Evolutionary conservation across 2,888 invertebrate species (phyloP), one percentile per base, ranked within the genome.

Genomic region (Ceriagrion tenellum): DNA sequence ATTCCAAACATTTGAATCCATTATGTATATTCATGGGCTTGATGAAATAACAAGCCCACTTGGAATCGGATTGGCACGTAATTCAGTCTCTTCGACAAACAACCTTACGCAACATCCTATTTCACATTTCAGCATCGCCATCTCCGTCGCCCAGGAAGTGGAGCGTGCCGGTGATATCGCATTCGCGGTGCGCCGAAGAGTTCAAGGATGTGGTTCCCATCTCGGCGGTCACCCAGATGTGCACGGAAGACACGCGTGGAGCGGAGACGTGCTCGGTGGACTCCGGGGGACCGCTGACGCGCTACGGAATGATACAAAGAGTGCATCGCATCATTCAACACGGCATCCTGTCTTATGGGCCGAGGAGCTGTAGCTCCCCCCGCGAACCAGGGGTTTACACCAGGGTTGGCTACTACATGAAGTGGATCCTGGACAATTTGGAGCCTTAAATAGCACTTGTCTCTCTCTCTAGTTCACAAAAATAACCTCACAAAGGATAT

Each of bases 391-490:
- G 96, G 20, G 96, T 96, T 0, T 96, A 96, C 95, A 95, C 96
- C 0, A 95, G 95, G 55, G 95, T 96, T 10, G 95, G 95, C 18
- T 90, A 95, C 20, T 96, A 96, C 88, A 95, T 96, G 93, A 95
- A 95, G 8, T 96, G 96, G 96, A 96, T 96, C 88, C 91, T 96
- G n/a, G 96, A 96, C 88, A 95, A 96, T 89, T 95, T 96, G 55
- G 95, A 95, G 90, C 96, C 96, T 56, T 96, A 93, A 90, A 59
- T 55, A 30, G 18, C 47, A 20, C 26, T 8, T 47, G 47, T 47
- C 47, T 47, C 47, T 2, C 47, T 47, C 8, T 47, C 47, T 8
- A 47, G 47, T n/a, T n/a, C n/a, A n/a, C n/a, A n/a, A n/a, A n/a
- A n/a, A n/a, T n/a, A n/a, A n/a, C n/a, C n/a, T n/a, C n/a, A n/a